phyloP scores from a whole-genome alignment of 2,888 invertebrate species.

The Halictus ligatus region DNA sequence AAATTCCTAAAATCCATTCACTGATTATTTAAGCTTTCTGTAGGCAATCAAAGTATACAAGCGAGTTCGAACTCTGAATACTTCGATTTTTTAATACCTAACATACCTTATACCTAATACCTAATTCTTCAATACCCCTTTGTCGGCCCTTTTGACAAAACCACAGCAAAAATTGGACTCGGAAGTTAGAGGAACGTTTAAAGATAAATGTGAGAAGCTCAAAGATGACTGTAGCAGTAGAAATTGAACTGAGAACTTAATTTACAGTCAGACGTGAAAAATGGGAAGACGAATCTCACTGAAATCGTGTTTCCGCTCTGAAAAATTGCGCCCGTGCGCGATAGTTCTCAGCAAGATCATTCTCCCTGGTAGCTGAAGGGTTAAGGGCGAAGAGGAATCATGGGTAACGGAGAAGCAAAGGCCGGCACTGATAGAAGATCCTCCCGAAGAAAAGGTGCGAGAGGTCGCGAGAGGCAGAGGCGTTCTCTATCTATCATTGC shows the following conservation, averaged over 20 bases:
- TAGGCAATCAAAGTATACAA: too few species aligned
- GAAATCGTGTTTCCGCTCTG: not conserved
- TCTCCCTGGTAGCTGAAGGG: not conserved
- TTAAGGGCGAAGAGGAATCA: constrained; percentile 2
- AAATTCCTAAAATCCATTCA: too few species aligned
- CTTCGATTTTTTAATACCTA: too few species aligned
- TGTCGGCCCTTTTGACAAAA: too few species aligned
- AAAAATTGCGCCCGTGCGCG: not conserved
- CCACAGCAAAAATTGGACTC: too few species aligned
- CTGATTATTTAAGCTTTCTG: too few species aligned
- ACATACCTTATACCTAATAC: too few species aligned
- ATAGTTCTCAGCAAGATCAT: not conserved
- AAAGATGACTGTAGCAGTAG: not conserved
- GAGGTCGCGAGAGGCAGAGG: constrained; percentile 52
- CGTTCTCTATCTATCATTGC: constrained; percentile 73
- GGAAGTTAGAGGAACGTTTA: too few species aligned
- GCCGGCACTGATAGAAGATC: constrained; percentile 22
- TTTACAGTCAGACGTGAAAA: not conserved
- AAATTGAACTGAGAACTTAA: not conserved
- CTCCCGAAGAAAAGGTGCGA: constrained; percentile 35
- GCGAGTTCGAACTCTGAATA: too few species aligned
- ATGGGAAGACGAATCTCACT: not conserved
- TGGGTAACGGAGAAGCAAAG: constrained; percentile 14
- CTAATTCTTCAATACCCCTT: too few species aligned
- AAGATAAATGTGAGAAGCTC: too few species aligned